Conservation (phyloP, 2,113 vertebrate genomes). For the Aegotheles bennettii region DNA sequence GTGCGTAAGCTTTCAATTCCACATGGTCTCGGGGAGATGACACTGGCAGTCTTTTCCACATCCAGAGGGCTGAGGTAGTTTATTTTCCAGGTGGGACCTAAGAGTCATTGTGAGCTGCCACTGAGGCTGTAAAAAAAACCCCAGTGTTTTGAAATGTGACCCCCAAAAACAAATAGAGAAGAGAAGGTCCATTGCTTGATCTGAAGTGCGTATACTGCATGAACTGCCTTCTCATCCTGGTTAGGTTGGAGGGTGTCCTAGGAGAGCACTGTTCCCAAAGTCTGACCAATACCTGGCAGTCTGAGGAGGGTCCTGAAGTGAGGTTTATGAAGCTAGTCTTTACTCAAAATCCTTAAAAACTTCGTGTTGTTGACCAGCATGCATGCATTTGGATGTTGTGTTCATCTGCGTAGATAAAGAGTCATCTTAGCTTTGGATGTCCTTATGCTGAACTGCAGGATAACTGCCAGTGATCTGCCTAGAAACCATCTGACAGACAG, state of each 20-base stretch:
- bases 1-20: neutral
- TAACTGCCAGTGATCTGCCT: neutral
- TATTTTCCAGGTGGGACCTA: neutral
- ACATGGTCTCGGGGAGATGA: accelerated
- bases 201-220: neutral
- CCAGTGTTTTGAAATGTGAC: neutral
- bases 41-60: neutral
- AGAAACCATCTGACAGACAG: neutral
- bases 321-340: neutral
- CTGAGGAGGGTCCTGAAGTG: neutral
- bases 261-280: neutral
- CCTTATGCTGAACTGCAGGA: neutral
- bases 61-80: neutral
- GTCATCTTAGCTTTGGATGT: neutral
- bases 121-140: neutral
- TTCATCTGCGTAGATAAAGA: neutral
- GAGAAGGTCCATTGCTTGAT: neutral
- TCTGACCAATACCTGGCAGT: neutral
- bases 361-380: neutral
- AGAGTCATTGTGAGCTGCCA: neutral
- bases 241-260: neutral
- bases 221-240: neutral
- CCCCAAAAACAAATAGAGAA: neutral
- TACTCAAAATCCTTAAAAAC: neutral
- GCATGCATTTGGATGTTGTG: neutral